Evolutionary conservation across 2,113 vertebrate species (phyloP).

Genomic region (Upupa epops): DNA sequence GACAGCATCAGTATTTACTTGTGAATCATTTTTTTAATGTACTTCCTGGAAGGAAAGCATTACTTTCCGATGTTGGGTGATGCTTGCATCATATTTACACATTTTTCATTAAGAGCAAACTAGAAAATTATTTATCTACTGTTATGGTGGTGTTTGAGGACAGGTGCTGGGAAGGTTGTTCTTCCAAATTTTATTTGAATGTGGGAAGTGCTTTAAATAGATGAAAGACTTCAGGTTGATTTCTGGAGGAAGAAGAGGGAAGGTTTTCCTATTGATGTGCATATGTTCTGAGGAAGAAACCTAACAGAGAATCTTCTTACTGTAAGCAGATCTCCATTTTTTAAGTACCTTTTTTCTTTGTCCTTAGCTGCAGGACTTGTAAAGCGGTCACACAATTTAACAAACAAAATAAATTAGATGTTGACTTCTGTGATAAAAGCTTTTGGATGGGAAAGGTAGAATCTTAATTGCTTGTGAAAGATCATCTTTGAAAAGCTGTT

Average conservation of each 20-base stretch:
- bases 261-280: background rate
- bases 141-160: background rate
- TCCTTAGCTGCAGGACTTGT: background rate
- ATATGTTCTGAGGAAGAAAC: background rate
- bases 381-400: background rate
- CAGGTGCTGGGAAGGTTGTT: background rate
- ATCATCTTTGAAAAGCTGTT: background rate
- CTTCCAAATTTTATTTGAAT: background rate
- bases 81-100: too few relatives aligned
- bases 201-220: background rate
- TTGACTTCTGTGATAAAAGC: background rate
- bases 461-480: background rate
- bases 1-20: background rate
- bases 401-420: background rate
- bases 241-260: background rate
- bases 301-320: background rate
- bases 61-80: background rate
- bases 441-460: background rate
- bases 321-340: background rate
- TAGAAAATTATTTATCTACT: background rate
- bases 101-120: background rate
- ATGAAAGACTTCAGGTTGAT: background rate
- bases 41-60: background rate
- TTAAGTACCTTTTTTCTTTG: background rate
- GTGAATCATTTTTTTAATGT: background rate